Conservation (phyloP, 1,140 invertebrate genomes). For the Zophobas atratus region DNA sequence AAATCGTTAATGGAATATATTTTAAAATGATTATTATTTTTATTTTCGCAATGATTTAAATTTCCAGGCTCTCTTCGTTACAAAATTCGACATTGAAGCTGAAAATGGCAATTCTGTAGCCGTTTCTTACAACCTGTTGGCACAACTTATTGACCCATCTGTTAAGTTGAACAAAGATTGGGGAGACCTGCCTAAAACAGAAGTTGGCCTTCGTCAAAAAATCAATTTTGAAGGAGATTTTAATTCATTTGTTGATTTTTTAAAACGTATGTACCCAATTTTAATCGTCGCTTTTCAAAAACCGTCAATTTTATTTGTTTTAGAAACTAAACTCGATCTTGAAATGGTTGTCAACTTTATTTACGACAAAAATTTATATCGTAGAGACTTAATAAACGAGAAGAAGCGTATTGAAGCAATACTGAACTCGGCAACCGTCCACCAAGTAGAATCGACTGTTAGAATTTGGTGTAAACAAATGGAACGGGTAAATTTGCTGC, state of each 20-base stretch:
- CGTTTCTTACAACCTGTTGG: conserved; percentile 69
- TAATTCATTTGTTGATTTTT: conserved; percentile 71
- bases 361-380: conserved; percentile 70
- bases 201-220: conserved; percentile 67
- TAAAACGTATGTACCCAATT: conserved; percentile 67
- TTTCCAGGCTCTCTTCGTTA: conserved; percentile 65
- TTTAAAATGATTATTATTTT: no score
- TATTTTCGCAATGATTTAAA: background rate
- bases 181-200: conserved; percentile 71
- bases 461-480: conserved; percentile 77
- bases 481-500: conserved; percentile 70
- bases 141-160: conserved; percentile 68
- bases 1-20: no score
- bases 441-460: conserved; percentile 73
- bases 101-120: conserved; percentile 68
- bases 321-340: conserved; percentile 75
- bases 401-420: conserved; percentile 69
- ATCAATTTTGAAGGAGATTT: conserved; percentile 74
- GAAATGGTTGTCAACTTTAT: conserved; percentile 73
- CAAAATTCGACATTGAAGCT: conserved; percentile 67
- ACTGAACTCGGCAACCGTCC: conserved; percentile 70
- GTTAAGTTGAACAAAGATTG: conserved; percentile 70
- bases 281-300: no score
- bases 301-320: conserved; percentile 3
- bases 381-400: conserved; percentile 66